Evolutionary conservation across 2,888 invertebrate species (phyloP).

Genomic region (Hecatera dysodea): DNA sequence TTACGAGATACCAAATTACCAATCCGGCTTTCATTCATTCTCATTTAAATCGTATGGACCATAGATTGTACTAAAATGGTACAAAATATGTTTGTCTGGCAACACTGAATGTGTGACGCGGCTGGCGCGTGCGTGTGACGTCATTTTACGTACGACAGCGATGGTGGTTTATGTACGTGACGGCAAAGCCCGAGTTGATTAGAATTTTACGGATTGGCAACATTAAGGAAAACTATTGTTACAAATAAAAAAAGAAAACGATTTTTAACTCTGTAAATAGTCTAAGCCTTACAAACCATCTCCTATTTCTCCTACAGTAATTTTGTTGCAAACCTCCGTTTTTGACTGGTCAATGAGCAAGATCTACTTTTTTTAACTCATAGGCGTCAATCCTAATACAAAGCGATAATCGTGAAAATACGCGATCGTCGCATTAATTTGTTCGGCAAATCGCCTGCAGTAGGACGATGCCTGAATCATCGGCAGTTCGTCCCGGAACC

Average conservation of each 20-base stretch:
- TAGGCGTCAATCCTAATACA: too few species aligned
- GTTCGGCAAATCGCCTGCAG: too few species aligned
- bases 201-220: slow-evolving; percentile 18
- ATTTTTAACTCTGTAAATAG: neutral
- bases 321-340: neutral
- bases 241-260: too few species aligned
- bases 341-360: neutral
- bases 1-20: slow-evolving; percentile 48
- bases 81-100: slow-evolving; percentile 54
- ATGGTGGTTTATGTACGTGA: slow-evolving; percentile 44
- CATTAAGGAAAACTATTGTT: neutral
- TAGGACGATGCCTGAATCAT: neutral
- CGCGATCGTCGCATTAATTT: too few species aligned
- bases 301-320: neutral
- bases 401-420: too few species aligned
- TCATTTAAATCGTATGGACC: slow-evolving; percentile 87
- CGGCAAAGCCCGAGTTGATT: neutral
- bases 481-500: neutral
- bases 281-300: neutral
- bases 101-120: slow-evolving; percentile 62
- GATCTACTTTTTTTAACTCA: too few species aligned
- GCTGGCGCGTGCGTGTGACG: slow-evolving; percentile 63
- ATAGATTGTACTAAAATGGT: slow-evolving; percentile 39
- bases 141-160: slow-evolving; percentile 61
- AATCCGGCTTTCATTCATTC: slow-evolving; percentile 77